A percentile compares a stretch with the other conserved stretches of the same genome.
Evolutionary conservation across 2,888 invertebrate genomes (phyloP).

Genomic region (Isoperla grammatica): DNA sequence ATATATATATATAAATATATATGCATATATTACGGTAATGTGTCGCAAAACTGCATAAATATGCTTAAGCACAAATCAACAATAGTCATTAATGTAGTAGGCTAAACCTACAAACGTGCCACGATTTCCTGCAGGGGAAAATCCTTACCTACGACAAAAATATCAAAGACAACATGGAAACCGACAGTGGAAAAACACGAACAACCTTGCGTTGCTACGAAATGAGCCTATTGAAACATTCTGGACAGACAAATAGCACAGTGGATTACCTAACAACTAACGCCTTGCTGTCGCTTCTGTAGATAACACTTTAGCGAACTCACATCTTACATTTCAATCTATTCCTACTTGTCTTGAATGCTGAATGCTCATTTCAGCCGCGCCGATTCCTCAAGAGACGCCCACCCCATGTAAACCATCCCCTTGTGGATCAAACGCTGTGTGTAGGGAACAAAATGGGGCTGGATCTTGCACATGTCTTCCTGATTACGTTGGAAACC

Average conservation of each 20-base stretch:
- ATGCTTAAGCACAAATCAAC: too few relatives aligned
- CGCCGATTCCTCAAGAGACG: slow-evolving; percentile 43
- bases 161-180: too few relatives aligned
- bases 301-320: slow-evolving; percentile 22
- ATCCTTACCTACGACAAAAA: too few relatives aligned
- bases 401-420: slow-evolving; percentile 51
- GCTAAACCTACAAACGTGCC: too few relatives aligned
- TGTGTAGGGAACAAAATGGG: slow-evolving; percentile 47
- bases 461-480: slow-evolving; percentile 52
- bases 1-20: too few relatives aligned
- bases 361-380: slow-evolving; percentile 23
- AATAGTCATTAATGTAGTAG: too few relatives aligned
- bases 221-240: too few relatives aligned
- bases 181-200: too few relatives aligned
- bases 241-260: neutral
- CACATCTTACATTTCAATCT: slow-evolving; percentile 6
- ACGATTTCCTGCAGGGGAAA: too few relatives aligned
- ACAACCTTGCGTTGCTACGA: too few relatives aligned
- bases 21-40: too few relatives aligned
- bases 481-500: slow-evolving; percentile 50
- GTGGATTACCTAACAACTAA: slow-evolving; percentile 23
- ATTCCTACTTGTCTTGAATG: slow-evolving; percentile 1
- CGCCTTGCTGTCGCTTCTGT: slow-evolving; percentile 22
- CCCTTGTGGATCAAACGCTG: slow-evolving; percentile 49
- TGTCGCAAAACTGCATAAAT: too few relatives aligned